Evolutionary conservation across 2,888 invertebrate species (phyloP), one percentile per base, ranked within the genome.

Genomic region (Nomada flava): DNA sequence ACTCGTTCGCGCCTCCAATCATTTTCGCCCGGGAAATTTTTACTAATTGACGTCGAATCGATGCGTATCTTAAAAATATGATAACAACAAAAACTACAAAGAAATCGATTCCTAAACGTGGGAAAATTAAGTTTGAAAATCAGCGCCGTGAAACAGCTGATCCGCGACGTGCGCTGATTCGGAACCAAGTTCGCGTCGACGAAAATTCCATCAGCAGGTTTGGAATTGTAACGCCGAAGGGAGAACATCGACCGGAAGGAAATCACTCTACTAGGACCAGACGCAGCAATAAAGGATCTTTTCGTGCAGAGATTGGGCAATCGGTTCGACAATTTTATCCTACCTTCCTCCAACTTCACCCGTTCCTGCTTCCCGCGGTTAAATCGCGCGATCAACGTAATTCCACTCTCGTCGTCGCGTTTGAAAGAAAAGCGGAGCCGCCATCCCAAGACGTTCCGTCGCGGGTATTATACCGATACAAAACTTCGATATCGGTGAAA

Each of bases 301-400:
- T 78, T 74, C 72, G 76, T 70, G 82, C 15, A 74, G 70, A 83
- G 74, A 82, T 88, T 82, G 86, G 44, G 26, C 83, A 77, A 85
- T 83, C 74, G 79, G 13, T 52, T 64, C 47, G 20, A 63, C 83
- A 83, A 85, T 88, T 72, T 83, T 71, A 67, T 76, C 59, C 75
- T 69, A 36, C 79, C 72, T 73, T 72, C 70, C 70, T 2, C 47
- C 11, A 10, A 18, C 10, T 5, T 59, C 44, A 5, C 36, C 73
- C 75, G 69, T 72, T 75, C 74, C 76, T 74, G 71, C 79, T 82
- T 84, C 71, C 52, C 44, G 53, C 74, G 67, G 29, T 67, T 83
- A 82, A 75, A 79, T 79, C 77, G 68, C 42, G 53, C 77, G 65
- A 83, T 83, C 77, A 52, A 63, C 29, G 67, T 80, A 69, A 84